Evolutionary conservation across 2,888 invertebrate species (phyloP), one percentile per base, ranked within the genome.

Genomic region (Mesorhabditis spiculigera): DNA sequence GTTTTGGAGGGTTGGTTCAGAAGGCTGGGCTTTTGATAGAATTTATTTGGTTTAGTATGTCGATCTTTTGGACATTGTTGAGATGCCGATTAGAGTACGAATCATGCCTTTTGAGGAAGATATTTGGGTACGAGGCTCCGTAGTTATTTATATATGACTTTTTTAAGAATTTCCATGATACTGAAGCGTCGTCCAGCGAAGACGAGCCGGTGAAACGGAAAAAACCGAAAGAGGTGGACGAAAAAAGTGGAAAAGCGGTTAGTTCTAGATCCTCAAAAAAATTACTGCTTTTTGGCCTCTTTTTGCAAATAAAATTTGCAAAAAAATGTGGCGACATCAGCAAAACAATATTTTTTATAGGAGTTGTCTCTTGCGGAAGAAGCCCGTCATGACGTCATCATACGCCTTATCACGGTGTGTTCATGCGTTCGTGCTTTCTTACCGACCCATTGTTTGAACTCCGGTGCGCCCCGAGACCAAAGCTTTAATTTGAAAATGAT

Each of bases 101-200:
- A 50, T 50, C n/a, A 10, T 50, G 8, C 58, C 58, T 13, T 50
- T 50, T 50, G 58, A 50, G 58, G 58, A 50, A 50, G 58, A 50
- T 50, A 13, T 50, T 13, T 50, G 58, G 58, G 58, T 50, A 13
- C n/a, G 8, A 50, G 8, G n/a, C n/a, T 50, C 10, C n/a, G 8
- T 50, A 13, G 8, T 50, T 10, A 50, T 50, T 50, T 50, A n/a
- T 10, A 50, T 50, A 13, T 50, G 58, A 13, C n/a, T 50, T 50
- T n/a, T 50, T 28, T 50, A 13, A 50, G 58, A 50, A 10, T 50
- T 50, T 50, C 58, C 58, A 50, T n/a, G 58, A 50, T 50, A 50
- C 58, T 50, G 58, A 50, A n/a, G 58, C 58, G n/a, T 50, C 58
- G 58, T 50, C 58, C 8, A 50, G 58, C n/a, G 58, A 50, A 50